phyloP scores from a whole-genome alignment of 2,113 vertebrate species.

The Cyprinodon tularosa region DNA sequence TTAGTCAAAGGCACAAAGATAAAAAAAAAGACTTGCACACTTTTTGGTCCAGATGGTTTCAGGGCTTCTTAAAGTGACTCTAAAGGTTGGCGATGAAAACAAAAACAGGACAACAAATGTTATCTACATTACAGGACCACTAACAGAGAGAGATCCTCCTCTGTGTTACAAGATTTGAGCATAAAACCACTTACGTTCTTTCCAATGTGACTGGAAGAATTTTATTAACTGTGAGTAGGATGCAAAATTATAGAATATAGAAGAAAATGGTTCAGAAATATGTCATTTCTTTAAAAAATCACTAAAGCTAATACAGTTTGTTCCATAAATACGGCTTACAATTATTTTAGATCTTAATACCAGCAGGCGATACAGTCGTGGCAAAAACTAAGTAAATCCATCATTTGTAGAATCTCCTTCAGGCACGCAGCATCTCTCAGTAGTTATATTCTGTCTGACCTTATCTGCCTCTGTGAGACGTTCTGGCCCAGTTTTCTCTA shows the following conservation, averaged over 20 bases:
- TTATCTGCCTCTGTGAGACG: neutral
- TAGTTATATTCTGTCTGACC: neutral
- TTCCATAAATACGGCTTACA: neutral
- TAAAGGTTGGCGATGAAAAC: neutral
- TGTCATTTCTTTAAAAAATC: neutral
- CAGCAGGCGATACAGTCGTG: neutral
- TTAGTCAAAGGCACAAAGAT: neutral
- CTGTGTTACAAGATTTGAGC: neutral
- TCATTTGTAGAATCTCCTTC: neutral
- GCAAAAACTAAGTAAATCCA: neutral
- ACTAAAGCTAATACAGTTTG: neutral
- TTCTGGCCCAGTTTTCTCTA: neutral
- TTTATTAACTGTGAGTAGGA: constrained; percentile 10
- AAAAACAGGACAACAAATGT: neutral
- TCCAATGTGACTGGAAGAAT: constrained; percentile 11
- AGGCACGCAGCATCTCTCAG: neutral
- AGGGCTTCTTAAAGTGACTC: neutral
- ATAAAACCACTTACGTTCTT: neutral
- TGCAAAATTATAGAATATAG: neutral
- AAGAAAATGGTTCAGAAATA: neutral
- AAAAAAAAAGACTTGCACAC: neutral
- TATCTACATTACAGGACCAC: neutral
- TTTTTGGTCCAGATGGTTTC: neutral
- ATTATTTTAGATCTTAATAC: too few species aligned
- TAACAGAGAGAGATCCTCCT: neutral